Evolutionary conservation across 1,140 invertebrate species (phyloP).

Genomic region (Drosophila santomea): DNA sequence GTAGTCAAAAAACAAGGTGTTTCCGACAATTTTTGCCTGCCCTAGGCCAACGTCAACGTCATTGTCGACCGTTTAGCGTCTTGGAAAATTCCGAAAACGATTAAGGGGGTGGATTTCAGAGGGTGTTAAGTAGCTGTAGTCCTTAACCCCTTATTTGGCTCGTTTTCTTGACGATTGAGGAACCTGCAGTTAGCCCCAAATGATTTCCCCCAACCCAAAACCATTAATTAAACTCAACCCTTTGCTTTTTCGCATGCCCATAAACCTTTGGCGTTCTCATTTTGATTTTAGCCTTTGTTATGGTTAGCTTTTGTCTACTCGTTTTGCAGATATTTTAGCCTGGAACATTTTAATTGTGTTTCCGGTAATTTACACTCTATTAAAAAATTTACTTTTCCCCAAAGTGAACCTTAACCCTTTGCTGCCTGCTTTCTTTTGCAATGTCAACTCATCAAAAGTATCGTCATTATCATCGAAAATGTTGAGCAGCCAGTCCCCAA

Average conservation of each 20-base stretch:
- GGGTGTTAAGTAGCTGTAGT: slow-evolving; percentile 40
- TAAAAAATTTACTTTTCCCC: slow-evolving; percentile 64
- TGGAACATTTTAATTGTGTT: slow-evolving; percentile 72
- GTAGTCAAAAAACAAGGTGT: slow-evolving; percentile 66
- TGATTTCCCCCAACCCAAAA: slow-evolving; percentile 35
- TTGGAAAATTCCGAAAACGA: slow-evolving; percentile 49
- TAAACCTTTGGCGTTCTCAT: background rate
- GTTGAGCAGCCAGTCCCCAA: slow-evolving; percentile 7
- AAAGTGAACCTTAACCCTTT: slow-evolving; percentile 11
- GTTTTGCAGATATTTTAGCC: slow-evolving; percentile 25
- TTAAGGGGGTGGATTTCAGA: slow-evolving; percentile 21
- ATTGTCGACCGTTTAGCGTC: slow-evolving; percentile 52
- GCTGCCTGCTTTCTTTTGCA: slow-evolving; percentile 10
- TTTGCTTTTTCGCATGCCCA: background rate
- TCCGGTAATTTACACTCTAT: slow-evolving; percentile 78
- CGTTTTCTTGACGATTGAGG: slow-evolving; percentile 22
- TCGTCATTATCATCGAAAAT: slow-evolving; percentile 11
- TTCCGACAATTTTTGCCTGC: slow-evolving; percentile 60
- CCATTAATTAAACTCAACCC: slow-evolving; percentile 21
- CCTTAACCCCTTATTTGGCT: slow-evolving; percentile 16
- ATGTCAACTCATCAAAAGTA: slow-evolving; percentile 25
- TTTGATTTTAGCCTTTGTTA: slow-evolving; percentile 39
- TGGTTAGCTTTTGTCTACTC: slow-evolving; percentile 21
- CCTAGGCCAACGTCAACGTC: slow-evolving; percentile 45
- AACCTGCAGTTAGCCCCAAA: slow-evolving; percentile 44